Percentiles rank a stretch among this genome's conserved stretches.
Conservation (phyloP, 2,797 vertebrate genomes). For the Bradypus variegatus region DNA sequence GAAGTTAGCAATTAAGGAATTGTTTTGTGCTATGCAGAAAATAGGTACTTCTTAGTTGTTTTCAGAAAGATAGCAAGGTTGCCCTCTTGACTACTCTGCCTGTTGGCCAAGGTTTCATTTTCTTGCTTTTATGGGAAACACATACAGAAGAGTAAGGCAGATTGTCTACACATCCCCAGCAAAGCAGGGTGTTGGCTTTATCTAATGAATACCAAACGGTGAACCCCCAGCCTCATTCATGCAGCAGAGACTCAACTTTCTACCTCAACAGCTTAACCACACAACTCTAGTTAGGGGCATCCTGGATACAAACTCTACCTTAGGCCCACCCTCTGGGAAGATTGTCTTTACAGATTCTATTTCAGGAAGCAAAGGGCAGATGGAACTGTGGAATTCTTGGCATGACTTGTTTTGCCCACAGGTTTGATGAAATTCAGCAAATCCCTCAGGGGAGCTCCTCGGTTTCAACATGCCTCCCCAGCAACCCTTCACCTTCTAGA, state of each 20-base stretch:
- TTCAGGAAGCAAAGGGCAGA: not conserved
- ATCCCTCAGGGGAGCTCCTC: not conserved
- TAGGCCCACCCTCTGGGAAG: not conserved
- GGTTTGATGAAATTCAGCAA: constrained; percentile 33
- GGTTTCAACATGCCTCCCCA: not conserved
- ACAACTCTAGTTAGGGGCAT: not conserved
- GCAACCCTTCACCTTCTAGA: not conserved
- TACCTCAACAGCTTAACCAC: not conserved
- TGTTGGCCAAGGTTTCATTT: constrained; percentile 28
- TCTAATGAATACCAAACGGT: not conserved
- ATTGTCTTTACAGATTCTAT: not conserved
- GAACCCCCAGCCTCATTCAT: not conserved
- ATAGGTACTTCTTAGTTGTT: not conserved
- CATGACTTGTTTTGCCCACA: not conserved
- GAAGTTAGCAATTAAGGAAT: constrained; percentile 34
- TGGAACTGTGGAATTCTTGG: not conserved
- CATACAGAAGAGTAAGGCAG: not conserved
- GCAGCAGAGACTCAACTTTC: not conserved
- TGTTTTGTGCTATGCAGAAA: not conserved
- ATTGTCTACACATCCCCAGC: constrained; percentile 24
- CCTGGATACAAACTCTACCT: not conserved
- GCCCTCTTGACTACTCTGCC: not conserved
- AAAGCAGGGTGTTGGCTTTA: constrained; percentile 49
- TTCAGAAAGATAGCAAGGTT: not conserved
- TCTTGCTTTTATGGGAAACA: constrained; percentile 18